Evolutionary conservation across 2,888 invertebrate genomes (phyloP), one percentile per base, ranked within the genome.

Genomic region (Papilio elwesi): DNA sequence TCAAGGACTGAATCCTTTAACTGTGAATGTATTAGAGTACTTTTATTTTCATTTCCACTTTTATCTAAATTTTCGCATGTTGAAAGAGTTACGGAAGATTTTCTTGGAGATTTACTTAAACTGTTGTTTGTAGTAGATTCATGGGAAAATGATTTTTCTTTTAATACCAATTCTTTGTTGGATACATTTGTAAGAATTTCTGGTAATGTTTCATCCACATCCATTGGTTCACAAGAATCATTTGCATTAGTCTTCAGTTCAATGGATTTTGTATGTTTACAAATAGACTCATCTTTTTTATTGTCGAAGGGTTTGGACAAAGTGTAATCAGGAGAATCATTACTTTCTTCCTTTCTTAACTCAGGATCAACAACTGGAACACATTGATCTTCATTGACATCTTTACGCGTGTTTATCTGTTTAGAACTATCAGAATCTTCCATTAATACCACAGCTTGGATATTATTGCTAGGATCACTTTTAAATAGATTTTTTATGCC

Each of bases 161-260:
- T 68, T 74, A 8, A 75, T 74, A 43, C 73, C 63, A 16, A 76
- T 71, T 71, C 65, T 77, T 72, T 80, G 70, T 70, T 76, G 76
- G 67, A 70, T 57, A 81, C 81, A 53, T 87, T 74, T 12, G 87
- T 81, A 49, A 86, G 70, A 81, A 85, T 87, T 74, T 83, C 85
- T 63, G 90, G 88, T 70, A 93, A 84, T 12, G 91, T 89, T 83
- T 89, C 91, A 82, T 93, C 93, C 79, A 93, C 83, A 81, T 93
- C 93, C 93, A 93, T 93, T 38, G 93, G 92, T 81, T 93, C 93
- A 78, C 85, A 88, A 74, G 83, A 85, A 47, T 84, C 78, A 78
- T 86, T 83, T n/a, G 52, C 15, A 47, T 59, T 15, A 62, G 15
- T 70, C 6, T 73, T 59, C 62, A 11, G 53, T 52, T 55, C 53